Evolutionary conservation across 2,113 vertebrate species (phyloP), one percentile per base, ranked within the genome.

Genomic region (Istiophorus platypterus): DNA sequence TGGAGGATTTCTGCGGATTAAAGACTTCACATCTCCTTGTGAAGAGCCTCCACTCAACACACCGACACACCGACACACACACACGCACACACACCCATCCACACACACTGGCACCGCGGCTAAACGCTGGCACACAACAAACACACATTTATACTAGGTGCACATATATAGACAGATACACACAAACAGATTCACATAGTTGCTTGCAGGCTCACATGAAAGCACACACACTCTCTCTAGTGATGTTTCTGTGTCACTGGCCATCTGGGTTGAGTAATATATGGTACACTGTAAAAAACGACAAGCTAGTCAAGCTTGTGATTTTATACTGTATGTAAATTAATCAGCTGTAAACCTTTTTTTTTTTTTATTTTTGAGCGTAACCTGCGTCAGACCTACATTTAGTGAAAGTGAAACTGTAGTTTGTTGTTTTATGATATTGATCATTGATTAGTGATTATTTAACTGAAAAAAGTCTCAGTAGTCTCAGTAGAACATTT

Each of bases 1-100:
- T 81, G 82, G 92, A 89, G 87, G 88, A 85, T 92, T 92, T 91
- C 80, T 87, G 85, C 63, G 72, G 93, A 93, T 93, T 93, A 86
- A 89, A 89, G 73, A 82, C 67, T 81, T 78, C 68, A 52, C 68
- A 70, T 75, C 75, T 87, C 65, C 86, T 79, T 71, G 59, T 81
- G 72, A 88, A 37, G 52, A 68, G 51, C 68, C 77, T 87, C 80
- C 57, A 80, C 79, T 74, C 73, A 42, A 65, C 57, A 58, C 72
- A 75, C 27, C 12, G 3, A 62, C 56, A 52, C 13, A 66, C 42
- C 47, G 10, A 72, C 45, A 65, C 29, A 22, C 58, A 54, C 7
- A 4, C 7, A 41, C 69, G 63, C 9, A 66, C 56, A 62, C 56
- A 52, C 13, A 66, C 42, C 47, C 13, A 72, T 37, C 59, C 29